Conservation (phyloP, 2,888 invertebrate genomes). For the Entomobrya multifasciata region DNA sequence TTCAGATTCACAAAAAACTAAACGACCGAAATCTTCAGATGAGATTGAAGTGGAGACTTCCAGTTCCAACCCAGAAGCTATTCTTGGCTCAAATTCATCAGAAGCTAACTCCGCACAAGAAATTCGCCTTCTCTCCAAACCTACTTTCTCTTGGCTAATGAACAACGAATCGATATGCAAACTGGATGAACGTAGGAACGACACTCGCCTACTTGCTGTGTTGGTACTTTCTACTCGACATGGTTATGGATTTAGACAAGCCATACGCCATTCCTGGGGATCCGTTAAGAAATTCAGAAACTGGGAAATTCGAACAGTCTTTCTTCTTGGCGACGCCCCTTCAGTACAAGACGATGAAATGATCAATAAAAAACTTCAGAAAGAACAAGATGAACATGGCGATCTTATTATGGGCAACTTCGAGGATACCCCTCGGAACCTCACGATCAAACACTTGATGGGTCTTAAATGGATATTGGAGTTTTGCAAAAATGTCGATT, state of each 20-base stretch:
- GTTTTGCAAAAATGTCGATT: constrained; percentile 78
- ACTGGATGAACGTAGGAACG: background rate
- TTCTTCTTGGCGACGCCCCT: constrained; percentile 28
- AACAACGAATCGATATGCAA: constrained; percentile 26
- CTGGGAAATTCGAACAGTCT: constrained; percentile 9
- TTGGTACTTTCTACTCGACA: constrained; percentile 6
- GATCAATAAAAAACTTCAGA: too few relatives aligned
- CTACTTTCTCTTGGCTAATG: constrained; percentile 12
- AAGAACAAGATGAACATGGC: constrained; percentile 26
- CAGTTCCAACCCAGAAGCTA: too few relatives aligned
- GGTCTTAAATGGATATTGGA: constrained; percentile 79
- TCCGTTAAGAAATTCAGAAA: background rate
- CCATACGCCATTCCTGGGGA: constrained; percentile 16
- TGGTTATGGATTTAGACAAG: background rate
- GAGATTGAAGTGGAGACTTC: too few relatives aligned
- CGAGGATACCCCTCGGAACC: constrained; percentile 66
- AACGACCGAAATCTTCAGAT: too few relatives aligned
- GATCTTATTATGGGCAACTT: constrained; percentile 26
- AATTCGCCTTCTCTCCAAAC: background rate
- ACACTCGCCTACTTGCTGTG: background rate
- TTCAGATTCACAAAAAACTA: too few relatives aligned
- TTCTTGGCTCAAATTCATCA: too few relatives aligned
- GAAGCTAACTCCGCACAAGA: too few relatives aligned
- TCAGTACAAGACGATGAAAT: background rate
- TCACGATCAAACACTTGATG: constrained; percentile 80